A percentile compares a stretch with the other conserved stretches of the same genome.
These are phyloP conservation scores for Phalacrocorax carbo DNA, from an alignment of 2,113 vertebrate genomes.

Conservation along the genomic window DNA sequence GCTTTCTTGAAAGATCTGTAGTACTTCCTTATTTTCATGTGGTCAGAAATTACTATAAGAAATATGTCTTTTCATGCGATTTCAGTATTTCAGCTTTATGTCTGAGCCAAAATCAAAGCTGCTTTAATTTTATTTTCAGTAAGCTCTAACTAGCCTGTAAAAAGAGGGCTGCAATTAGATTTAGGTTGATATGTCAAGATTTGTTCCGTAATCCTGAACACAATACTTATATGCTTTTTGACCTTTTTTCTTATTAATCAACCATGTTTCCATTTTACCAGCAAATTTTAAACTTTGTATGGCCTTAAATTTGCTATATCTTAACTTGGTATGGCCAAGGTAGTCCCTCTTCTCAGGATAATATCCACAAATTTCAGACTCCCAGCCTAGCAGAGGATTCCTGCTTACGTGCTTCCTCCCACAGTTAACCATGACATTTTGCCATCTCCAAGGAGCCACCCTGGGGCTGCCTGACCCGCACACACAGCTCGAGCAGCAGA, in stretches of 20 bases:
- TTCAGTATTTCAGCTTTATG: slow-evolving; percentile 1
- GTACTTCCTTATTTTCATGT: slow-evolving; percentile 19
- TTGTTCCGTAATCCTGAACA: neutral
- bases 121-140: neutral
- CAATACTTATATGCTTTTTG: neutral
- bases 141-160: neutral
- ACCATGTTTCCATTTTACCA: neutral
- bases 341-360: neutral
- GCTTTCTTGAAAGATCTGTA: slow-evolving; percentile 39
- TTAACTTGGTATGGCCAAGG: too few relatives aligned
- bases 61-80: neutral
- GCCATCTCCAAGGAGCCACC: neutral
- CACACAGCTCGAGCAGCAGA: neutral
- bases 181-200: neutral
- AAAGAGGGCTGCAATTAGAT: neutral
- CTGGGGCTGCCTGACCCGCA: neutral
- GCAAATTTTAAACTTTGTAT: neutral
- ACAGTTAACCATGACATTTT: neutral
- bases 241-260: neutral
- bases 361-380: neutral
- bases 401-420: neutral
- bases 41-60: slow-evolving; percentile 31
- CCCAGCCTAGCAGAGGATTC: rapidly evolving
- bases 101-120: neutral
- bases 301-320: too few relatives aligned